These are phyloP conservation scores for Drosophila ironensis DNA, from an alignment of 1,140 invertebrate genomes.

Conservation along the genomic window DNA sequence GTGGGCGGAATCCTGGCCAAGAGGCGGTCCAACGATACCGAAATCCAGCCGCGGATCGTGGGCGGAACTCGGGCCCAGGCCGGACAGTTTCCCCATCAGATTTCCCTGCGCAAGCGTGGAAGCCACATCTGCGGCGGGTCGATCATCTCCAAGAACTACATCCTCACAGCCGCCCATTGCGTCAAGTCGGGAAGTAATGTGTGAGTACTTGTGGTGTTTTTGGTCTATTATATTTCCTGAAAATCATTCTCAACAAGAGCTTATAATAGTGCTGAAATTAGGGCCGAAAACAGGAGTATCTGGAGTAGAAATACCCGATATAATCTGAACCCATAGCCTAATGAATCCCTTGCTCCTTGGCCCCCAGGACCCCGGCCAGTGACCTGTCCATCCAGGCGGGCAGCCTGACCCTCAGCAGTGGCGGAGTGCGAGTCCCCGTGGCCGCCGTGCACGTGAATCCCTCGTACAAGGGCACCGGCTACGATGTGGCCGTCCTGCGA, in stretches of 20 bases:
- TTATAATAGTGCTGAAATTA: background rate
- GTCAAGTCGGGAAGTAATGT: slow-evolving; percentile 24
- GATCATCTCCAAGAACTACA: slow-evolving; percentile 82
- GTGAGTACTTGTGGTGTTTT: slow-evolving; percentile 16
- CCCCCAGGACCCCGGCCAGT: slow-evolving; percentile 1
- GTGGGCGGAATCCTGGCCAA: background rate
- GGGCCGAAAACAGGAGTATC: background rate
- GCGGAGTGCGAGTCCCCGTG: slow-evolving; percentile 34
- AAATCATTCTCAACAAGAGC: background rate
- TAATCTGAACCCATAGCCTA: too few species aligned
- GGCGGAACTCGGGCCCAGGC: slow-evolving; percentile 81
- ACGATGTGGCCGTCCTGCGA: slow-evolving; percentile 82
- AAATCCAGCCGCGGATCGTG: slow-evolving; percentile 75
- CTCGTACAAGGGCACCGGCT: slow-evolving; percentile 47
- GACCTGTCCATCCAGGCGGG: slow-evolving; percentile 47
- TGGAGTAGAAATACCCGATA: background rate
- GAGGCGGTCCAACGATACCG: background rate
- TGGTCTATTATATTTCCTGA: background rate
- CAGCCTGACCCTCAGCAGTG: slow-evolving; percentile 28
- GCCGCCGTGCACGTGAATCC: slow-evolving; percentile 68
- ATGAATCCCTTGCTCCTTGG: background rate
- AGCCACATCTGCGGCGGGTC: slow-evolving; percentile 84
- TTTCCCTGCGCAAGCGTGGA: slow-evolving; percentile 77
- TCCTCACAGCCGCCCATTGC: slow-evolving; percentile 85
- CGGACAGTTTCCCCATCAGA: slow-evolving; percentile 83